Evolutionary conservation across 2,888 invertebrate genomes (phyloP).

Genomic region (Drosophila koepferae): DNA sequence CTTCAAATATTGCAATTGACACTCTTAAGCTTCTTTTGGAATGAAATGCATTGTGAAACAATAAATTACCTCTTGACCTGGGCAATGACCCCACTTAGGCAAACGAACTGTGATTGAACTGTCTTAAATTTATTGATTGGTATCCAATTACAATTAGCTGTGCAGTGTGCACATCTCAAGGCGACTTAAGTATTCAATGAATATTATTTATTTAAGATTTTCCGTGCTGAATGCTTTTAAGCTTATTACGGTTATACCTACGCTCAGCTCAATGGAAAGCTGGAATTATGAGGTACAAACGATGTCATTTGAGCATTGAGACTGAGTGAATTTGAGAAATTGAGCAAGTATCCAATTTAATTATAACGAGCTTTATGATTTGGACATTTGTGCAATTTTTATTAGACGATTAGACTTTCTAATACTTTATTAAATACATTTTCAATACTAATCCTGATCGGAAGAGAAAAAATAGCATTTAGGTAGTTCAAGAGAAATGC

Average conservation of each 20-base stretch:
- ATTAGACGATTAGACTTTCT: conserved; percentile 10
- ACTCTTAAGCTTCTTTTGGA: neutral
- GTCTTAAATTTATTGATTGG: conserved; percentile 9
- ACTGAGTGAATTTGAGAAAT: neutral
- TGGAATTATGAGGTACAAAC: no score
- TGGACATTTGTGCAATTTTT: conserved; percentile 7
- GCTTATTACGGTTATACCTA: neutral
- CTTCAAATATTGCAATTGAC: conserved; percentile 29
- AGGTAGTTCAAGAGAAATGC: conserved; percentile 32
- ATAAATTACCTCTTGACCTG: conserved; percentile 23
- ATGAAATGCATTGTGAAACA: conserved; percentile 34
- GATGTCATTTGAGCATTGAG: neutral
- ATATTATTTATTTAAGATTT: conserved; percentile 2
- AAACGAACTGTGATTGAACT: neutral
- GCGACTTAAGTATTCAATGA: conserved; percentile 12
- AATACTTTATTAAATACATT: conserved; percentile 30
- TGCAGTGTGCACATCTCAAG: neutral
- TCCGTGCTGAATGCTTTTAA: conserved; percentile 1
- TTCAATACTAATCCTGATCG: conserved; percentile 20
- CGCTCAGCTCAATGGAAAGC: neutral
- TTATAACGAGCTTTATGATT: neutral
- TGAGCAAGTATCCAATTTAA: neutral
- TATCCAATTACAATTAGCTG: conserved; percentile 22
- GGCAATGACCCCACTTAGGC: neutral
- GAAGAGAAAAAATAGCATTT: conserved; percentile 25